These are phyloP conservation scores for Cebus imitator DNA, from an alignment of 2,113 vertebrate genomes.

Conservation along the genomic window DNA sequence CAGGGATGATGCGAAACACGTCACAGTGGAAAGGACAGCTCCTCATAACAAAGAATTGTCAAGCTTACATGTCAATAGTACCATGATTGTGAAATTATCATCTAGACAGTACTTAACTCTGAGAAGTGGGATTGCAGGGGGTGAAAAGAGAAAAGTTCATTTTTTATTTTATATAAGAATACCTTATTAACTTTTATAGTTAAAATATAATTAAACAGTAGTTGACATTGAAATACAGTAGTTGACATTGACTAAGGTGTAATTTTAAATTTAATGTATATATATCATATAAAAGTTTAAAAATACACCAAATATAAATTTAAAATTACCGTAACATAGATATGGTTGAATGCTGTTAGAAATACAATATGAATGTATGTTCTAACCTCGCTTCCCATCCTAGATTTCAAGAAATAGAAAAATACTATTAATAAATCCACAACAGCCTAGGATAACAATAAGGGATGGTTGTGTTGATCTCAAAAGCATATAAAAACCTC, in stretches of 20 bases:
- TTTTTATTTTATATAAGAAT: not conserved
- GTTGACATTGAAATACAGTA: too few species aligned
- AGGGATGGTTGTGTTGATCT: not conserved
- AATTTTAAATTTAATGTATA: too few species aligned
- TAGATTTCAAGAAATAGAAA: constrained; percentile 34
- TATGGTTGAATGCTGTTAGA: not conserved
- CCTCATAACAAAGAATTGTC: not conserved
- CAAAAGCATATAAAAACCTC: not conserved
- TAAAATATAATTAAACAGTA: not conserved
- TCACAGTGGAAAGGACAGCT: not conserved
- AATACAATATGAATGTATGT: not conserved
- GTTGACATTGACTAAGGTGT: too few species aligned
- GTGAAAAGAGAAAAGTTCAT: not conserved
- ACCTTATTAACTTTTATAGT: not conserved
- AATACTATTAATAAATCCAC: not conserved
- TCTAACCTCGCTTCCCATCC: not conserved
- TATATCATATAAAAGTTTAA: not conserved
- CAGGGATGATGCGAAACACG: not conserved
- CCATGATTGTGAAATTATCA: not conserved
- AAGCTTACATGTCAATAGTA: not conserved
- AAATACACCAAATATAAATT: not conserved
- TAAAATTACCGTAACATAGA: not conserved
- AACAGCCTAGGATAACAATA: not conserved
- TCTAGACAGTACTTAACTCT: not conserved
- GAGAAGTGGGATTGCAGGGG: not conserved